These are phyloP conservation scores for Entelurus aequoreus DNA, from an alignment of 2,113 vertebrate species.

Conservation along the genomic window DNA sequence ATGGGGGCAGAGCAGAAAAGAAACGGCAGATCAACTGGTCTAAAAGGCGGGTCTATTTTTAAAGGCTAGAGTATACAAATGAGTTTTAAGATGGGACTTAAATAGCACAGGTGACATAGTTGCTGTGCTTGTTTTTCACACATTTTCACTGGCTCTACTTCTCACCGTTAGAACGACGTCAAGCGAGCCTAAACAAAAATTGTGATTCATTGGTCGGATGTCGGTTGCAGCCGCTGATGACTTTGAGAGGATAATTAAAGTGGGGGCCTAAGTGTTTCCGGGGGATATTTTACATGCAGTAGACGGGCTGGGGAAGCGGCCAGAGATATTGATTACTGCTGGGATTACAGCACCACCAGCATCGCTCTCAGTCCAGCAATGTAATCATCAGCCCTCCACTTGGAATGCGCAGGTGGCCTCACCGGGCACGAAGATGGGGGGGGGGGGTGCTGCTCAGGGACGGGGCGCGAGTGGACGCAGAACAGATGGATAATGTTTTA, in stretches of 20 bases:
- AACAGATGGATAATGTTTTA: slow-evolving; percentile 69
- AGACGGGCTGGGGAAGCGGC: slow-evolving; percentile 51
- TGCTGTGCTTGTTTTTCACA: too few species aligned
- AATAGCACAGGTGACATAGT: too few species aligned
- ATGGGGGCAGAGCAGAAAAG: too few species aligned
- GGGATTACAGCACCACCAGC: slow-evolving; percentile 68
- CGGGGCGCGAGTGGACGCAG: slow-evolving; percentile 44
- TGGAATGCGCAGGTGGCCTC: slow-evolving; percentile 65
- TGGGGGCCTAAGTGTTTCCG: slow-evolving; percentile 55
- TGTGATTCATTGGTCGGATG: slow-evolving; percentile 44
- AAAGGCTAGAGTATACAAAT: too few species aligned
- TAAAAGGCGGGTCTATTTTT: too few species aligned
- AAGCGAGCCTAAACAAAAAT: slow-evolving; percentile 38
- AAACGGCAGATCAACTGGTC: too few species aligned
- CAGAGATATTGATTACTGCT: slow-evolving; percentile 72
- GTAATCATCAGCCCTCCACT: slow-evolving; percentile 67
- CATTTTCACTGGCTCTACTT: too few species aligned
- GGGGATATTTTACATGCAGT: slow-evolving; percentile 71
- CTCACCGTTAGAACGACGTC: slow-evolving; percentile 15
- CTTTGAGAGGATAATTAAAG: slow-evolving; percentile 70
- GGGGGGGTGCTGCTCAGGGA: slow-evolving; percentile 18
- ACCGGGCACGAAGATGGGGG: slow-evolving; percentile 38
- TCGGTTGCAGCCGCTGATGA: slow-evolving; percentile 54
- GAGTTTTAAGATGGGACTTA: too few species aligned
- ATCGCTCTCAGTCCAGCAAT: slow-evolving; percentile 68